These are phyloP conservation scores for Heliothis virescens DNA, from an alignment of 1,140 invertebrate species.

Conservation along the genomic window DNA sequence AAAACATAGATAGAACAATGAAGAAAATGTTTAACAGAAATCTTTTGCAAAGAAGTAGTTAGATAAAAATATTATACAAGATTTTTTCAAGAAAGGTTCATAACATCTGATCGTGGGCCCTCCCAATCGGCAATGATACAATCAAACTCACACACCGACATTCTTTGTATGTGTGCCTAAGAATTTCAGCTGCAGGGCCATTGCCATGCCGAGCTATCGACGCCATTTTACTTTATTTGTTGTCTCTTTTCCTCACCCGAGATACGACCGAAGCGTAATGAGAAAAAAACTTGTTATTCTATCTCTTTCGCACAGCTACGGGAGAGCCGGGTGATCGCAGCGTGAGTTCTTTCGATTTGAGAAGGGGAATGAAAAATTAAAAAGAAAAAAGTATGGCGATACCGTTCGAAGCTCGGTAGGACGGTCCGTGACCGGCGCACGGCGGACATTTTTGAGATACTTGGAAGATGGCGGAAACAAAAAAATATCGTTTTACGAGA, in stretches of 20 bases:
- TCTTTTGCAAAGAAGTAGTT: too few relatives aligned
- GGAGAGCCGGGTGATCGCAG: constrained; percentile 60
- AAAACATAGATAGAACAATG: too few relatives aligned
- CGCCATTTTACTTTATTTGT: constrained; percentile 80
- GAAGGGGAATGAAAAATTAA: constrained; percentile 80
- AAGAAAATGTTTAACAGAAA: too few relatives aligned
- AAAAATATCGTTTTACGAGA: constrained; percentile 20
- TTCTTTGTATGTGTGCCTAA: constrained; percentile 68
- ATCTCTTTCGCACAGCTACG: constrained; percentile 66
- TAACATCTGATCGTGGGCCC: constrained; percentile 54
- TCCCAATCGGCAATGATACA: constrained; percentile 53
- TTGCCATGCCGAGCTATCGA: constrained; percentile 62
- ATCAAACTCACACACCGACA: constrained; percentile 64
- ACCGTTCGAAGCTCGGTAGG: constrained; percentile 53
- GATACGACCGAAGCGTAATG: constrained; percentile 51
- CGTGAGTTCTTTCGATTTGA: constrained; percentile 75
- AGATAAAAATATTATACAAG: too few relatives aligned
- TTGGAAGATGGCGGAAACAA: constrained; percentile 51
- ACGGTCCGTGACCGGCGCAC: constrained; percentile 20
- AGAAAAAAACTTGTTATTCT: constrained; percentile 59
- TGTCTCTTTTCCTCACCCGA: constrained; percentile 66
- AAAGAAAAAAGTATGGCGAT: constrained; percentile 70
- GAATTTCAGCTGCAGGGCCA: constrained; percentile 68
- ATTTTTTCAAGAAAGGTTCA: constrained; percentile 51
- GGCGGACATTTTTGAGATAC: constrained; percentile 45